Conservation (phyloP, 2,888 invertebrate genomes). For the Sphaerophoria rueppellii region DNA sequence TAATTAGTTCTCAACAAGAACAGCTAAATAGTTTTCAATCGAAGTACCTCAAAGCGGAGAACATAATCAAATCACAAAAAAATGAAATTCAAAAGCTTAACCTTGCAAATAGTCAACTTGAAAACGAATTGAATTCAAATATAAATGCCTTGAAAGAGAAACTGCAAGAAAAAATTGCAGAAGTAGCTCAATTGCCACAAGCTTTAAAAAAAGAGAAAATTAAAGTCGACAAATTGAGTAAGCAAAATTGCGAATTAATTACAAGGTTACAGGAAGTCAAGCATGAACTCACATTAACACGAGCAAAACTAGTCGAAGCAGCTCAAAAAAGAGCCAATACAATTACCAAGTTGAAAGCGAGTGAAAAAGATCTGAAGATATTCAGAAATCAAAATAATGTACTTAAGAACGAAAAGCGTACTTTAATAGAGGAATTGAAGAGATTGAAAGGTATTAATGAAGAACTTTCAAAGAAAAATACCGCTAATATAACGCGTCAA, state of each 20-base stretch:
- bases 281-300: slow-evolving; percentile 76
- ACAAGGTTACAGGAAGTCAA: slow-evolving; percentile 77
- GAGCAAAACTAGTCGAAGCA: slow-evolving; percentile 79
- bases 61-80: slow-evolving; percentile 80
- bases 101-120: slow-evolving; percentile 78
- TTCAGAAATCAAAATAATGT: slow-evolving; percentile 79
- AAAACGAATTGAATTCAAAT: slow-evolving; percentile 78
- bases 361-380: slow-evolving; percentile 79
- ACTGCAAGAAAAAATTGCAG: slow-evolving; percentile 78
- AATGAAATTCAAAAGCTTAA: slow-evolving; percentile 79
- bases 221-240: slow-evolving; percentile 77
- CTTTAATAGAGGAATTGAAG: slow-evolving; percentile 77
- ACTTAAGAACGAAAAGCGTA: slow-evolving; percentile 78
- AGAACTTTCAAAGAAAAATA: slow-evolving; percentile 76
- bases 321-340: slow-evolving; percentile 77
- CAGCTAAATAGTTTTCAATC: slow-evolving; percentile 78
- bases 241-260: slow-evolving; percentile 78
- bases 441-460: slow-evolving; percentile 77
- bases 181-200: slow-evolving; percentile 78
- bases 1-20: slow-evolving; percentile 79
- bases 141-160: slow-evolving; percentile 78
- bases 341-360: slow-evolving; percentile 77
- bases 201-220: slow-evolving; percentile 78
- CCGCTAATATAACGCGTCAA: slow-evolving; percentile 78
- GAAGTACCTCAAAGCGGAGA: slow-evolving; percentile 80